phyloP scores from a whole-genome alignment of 2,797 vertebrate genomes.

The Lutra lutra region DNA sequence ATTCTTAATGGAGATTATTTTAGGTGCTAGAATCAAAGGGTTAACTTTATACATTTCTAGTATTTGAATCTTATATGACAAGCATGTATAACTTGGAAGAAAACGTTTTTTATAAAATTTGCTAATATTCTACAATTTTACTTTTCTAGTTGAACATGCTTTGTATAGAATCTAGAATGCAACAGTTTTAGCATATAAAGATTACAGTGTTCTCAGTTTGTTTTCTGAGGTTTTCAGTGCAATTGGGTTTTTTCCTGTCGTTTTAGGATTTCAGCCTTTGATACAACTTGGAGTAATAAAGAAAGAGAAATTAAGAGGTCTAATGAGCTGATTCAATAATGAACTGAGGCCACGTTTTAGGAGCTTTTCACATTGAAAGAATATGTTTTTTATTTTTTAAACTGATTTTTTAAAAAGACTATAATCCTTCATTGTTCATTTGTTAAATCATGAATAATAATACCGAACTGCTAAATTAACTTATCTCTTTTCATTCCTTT shows the following conservation, averaged over 20 bases:
- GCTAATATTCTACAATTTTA: background rate
- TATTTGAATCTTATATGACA: constrained; percentile 26
- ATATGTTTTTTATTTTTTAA: constrained; percentile 30
- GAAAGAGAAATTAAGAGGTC: background rate
- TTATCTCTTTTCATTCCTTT: constrained; percentile 34
- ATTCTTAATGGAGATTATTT: background rate
- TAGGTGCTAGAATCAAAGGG: background rate
- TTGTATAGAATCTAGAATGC: constrained; percentile 31
- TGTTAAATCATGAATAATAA: background rate
- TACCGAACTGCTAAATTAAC: constrained; percentile 26
- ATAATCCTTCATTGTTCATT: background rate
- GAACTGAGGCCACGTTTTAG: background rate
- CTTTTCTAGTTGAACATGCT: background rate
- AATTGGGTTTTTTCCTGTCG: background rate
- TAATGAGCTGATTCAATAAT: background rate
- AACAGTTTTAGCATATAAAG: background rate
- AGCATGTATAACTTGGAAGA: constrained; percentile 12
- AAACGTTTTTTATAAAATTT: constrained; percentile 23
- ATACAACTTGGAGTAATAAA: background rate
- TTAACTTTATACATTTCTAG: constrained; percentile 23
- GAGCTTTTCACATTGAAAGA: background rate
- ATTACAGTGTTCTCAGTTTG: background rate
- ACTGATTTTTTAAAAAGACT: background rate
- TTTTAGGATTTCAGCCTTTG: constrained; percentile 42
- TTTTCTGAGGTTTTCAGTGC: constrained; percentile 25